Evolutionary conservation across 2,113 vertebrate genomes (phyloP).

Genomic region (Heteronetta atricapilla): DNA sequence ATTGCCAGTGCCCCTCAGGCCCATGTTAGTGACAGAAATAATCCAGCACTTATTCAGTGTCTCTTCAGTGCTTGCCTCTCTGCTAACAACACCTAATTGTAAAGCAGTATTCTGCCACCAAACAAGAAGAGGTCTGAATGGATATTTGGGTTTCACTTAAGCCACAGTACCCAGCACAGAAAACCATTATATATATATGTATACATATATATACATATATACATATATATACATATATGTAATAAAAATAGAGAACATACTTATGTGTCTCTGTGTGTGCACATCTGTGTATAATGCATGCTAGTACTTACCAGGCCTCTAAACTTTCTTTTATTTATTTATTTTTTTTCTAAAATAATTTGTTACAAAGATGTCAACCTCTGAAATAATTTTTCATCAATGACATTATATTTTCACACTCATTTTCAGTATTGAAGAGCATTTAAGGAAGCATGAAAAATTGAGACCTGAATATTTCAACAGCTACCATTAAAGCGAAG

Average conservation of each 20-base stretch:
- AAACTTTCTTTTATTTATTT: not conserved
- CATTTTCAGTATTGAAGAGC: not conserved
- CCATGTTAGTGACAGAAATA: not conserved
- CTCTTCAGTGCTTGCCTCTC: not conserved
- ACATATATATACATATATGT: too few relatives aligned
- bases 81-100: not conserved
- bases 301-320: not conserved
- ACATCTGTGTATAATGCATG: rapidly evolving
- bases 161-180: not conserved
- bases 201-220: too few relatives aligned
- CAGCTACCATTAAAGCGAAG: not conserved
- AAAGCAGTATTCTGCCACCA: not conserved
- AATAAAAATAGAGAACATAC: not conserved
- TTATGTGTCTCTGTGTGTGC: rapidly evolving
- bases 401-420: not conserved
- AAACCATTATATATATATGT: not conserved
- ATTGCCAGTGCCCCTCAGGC: not conserved
- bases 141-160: not conserved
- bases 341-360: not conserved
- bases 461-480: constrained; percentile 5
- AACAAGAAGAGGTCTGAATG: not conserved
- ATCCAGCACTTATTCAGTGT: not conserved
- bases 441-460: constrained; percentile 3
- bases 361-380: not conserved
- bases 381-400: not conserved